These are phyloP conservation scores for Danio albolineatus DNA, from an alignment of 2,797 vertebrate species.

Conservation along the genomic window DNA sequence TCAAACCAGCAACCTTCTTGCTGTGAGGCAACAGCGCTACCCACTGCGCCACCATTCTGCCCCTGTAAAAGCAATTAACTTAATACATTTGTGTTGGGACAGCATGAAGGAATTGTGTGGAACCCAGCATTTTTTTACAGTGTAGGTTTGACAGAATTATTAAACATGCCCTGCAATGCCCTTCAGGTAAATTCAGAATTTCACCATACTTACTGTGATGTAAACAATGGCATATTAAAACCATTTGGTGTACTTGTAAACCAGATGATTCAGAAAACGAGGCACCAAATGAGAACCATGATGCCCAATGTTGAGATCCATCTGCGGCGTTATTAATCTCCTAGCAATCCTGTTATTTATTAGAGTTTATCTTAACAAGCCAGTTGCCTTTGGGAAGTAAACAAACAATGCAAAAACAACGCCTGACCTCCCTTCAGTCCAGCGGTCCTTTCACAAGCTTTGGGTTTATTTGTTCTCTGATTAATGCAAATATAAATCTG, in stretches of 20 bases:
- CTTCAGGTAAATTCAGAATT: neutral
- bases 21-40: too few relatives aligned
- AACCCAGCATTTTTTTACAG: too few relatives aligned
- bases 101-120: too few relatives aligned
- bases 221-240: neutral
- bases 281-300: slow-evolving; percentile 7
- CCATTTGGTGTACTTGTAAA: slow-evolving; percentile 22
- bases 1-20: too few relatives aligned
- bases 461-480: slow-evolving; percentile 32
- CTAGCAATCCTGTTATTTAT: slow-evolving; percentile 26
- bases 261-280: slow-evolving; percentile 41
- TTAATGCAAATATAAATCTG: slow-evolving; percentile 27
- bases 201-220: neutral
- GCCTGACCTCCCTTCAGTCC: neutral
- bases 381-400: slow-evolving; percentile 22
- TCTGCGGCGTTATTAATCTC: slow-evolving; percentile 31
- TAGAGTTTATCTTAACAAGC: slow-evolving; percentile 25
- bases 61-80: too few relatives aligned
- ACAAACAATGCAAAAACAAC: slow-evolving; percentile 30
- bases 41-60: too few relatives aligned
- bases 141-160: neutral
- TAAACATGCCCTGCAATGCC: neutral
- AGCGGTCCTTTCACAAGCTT: neutral
- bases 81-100: too few relatives aligned
- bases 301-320: slow-evolving; percentile 1